Conservation (phyloP, 1,140 invertebrate genomes). For the Achroia grisella region DNA sequence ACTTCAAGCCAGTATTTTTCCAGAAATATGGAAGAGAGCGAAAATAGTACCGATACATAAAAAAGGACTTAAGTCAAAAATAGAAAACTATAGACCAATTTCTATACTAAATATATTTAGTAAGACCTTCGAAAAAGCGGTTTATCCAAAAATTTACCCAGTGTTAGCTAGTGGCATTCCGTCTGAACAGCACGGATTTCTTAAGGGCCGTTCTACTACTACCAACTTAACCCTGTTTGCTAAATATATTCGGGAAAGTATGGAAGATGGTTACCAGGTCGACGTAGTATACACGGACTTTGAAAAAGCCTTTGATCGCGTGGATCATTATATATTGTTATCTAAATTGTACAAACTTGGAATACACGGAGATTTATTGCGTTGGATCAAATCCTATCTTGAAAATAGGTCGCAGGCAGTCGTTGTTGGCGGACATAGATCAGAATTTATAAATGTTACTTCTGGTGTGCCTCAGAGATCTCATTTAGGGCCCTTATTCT, state of each 20-base stretch:
- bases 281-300: constrained; percentile 10
- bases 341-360: not conserved
- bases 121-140: constrained; percentile 8
- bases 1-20: no score
- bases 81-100: constrained; percentile 9
- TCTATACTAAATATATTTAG: constrained; percentile 5
- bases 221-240: constrained; percentile 11
- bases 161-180: not conserved
- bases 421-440: constrained; percentile 12
- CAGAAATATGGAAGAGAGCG: constrained; percentile 7
- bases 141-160: constrained; percentile 5
- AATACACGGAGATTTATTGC: constrained; percentile 9
- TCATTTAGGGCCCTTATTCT: constrained; percentile 29
- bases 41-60: constrained; percentile 8
- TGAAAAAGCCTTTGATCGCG: not conserved
- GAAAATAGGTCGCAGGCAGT: constrained; percentile 17
- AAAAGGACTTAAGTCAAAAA: not conserved
- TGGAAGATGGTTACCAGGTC: constrained; percentile 19
- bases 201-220: constrained; percentile 8
- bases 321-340: no score
- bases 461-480: constrained; percentile 33
- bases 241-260: constrained; percentile 7
- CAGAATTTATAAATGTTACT: constrained; percentile 7
- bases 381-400: constrained; percentile 21
- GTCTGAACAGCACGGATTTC: constrained; percentile 11